A percentile compares a stretch with the other conserved stretches of the same genome.
phyloP scores from a whole-genome alignment of 2,113 vertebrate genomes.

The Agelaius phoeniceus region DNA sequence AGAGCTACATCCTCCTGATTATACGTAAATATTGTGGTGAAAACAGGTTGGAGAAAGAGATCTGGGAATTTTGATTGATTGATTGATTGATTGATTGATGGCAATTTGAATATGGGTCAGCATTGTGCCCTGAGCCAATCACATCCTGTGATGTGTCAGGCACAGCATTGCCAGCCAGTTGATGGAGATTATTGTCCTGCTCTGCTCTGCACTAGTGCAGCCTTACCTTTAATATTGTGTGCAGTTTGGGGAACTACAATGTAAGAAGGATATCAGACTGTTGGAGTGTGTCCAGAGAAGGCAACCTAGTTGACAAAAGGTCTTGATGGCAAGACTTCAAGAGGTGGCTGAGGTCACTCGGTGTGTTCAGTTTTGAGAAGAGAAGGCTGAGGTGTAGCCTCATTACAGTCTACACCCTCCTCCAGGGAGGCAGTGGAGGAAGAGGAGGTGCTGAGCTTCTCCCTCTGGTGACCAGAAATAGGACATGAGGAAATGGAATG shows the following conservation, averaged over 20 bases:
- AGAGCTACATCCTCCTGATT: not conserved
- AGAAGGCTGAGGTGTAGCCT: not conserved
- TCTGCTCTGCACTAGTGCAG: not conserved
- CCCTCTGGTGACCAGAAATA: not conserved
- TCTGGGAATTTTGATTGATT: not conserved
- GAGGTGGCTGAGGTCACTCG: not conserved
- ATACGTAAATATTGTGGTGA: not conserved
- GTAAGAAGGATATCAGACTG: not conserved
- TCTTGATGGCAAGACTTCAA: not conserved
- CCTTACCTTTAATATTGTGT: not conserved
- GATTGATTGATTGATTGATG: not conserved
- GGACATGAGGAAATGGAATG: not conserved
- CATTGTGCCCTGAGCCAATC: not conserved
- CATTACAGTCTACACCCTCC: not conserved
- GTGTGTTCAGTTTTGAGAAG: not conserved
- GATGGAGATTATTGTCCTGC: accelerated
- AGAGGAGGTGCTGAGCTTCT: not conserved
- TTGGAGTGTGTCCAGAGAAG: not conserved
- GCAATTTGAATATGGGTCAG: not conserved
- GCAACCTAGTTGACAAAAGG: not conserved
- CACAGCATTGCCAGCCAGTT: accelerated
- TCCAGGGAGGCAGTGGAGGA: not conserved
- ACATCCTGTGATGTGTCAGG: not conserved
- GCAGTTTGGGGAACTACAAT: not conserved
- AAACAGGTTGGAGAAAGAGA: not conserved